Evolutionary conservation across 2,888 invertebrate genomes (phyloP).

Genomic region (Dichetophora obliterata): DNA sequence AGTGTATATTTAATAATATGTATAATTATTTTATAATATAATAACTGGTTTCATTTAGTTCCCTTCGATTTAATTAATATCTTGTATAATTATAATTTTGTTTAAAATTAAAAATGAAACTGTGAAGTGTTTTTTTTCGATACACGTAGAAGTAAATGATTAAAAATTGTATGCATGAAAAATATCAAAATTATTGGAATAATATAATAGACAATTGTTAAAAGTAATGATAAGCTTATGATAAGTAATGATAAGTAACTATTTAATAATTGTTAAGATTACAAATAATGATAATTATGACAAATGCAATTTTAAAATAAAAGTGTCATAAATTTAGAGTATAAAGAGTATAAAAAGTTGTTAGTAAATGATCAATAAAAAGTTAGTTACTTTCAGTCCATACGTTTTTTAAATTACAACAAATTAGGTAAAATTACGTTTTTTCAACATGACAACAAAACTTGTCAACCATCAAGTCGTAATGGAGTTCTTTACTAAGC

Average conservation of each 20-base stretch:
- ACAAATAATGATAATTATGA: too few species aligned
- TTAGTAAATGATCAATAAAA: background rate
- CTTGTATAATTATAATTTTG: background rate
- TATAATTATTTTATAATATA: slow-evolving; percentile 10
- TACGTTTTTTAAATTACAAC: slow-evolving; percentile 5
- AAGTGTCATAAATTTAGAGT: background rate
- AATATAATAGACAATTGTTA: too few species aligned
- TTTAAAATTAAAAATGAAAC: background rate
- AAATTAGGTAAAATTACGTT: background rate
- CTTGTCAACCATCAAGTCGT: too few species aligned
- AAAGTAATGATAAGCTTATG: too few species aligned
- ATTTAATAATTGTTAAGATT: too few species aligned
- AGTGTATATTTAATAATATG: background rate
- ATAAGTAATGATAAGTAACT: too few species aligned
- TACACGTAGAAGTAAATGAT: too few species aligned
- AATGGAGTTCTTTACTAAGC: background rate
- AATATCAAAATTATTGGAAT: too few species aligned
- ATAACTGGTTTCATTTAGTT: slow-evolving; percentile 7
- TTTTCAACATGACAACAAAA: background rate
- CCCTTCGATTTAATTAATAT: background rate
- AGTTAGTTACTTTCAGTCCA: slow-evolving; percentile 25
- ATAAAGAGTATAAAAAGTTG: background rate
- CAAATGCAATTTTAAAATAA: too few species aligned
- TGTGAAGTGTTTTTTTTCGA: too few species aligned
- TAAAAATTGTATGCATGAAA: too few species aligned